phyloP scores from a whole-genome alignment of 53 echinoderm and acorn worm species.

The Temnopleurus reevesii region DNA sequence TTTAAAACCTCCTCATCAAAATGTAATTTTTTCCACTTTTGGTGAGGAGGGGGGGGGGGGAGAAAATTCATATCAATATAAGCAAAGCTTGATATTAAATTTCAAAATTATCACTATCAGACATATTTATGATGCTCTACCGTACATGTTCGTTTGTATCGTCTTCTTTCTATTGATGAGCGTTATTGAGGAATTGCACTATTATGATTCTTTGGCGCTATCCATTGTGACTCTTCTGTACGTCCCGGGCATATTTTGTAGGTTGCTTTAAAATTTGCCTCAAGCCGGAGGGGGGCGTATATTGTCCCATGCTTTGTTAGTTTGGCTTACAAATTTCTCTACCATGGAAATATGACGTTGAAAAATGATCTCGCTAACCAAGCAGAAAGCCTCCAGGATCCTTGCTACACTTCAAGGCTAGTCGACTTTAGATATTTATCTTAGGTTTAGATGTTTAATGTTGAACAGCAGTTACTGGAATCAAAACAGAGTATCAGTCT shows the following conservation, averaged over 20 bases:
- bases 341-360: neutral
- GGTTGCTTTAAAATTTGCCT: neutral
- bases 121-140: too few relatives aligned
- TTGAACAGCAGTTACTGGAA: neutral
- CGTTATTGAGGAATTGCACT: too few relatives aligned
- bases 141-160: too few relatives aligned
- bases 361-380: neutral
- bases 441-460: neutral
- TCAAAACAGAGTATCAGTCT: neutral
- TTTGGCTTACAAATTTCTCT: neutral
- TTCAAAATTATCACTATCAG: too few relatives aligned
- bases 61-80: too few relatives aligned
- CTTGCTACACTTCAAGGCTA: neutral
- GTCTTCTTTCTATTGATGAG: too few relatives aligned
- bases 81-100: too few relatives aligned
- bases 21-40: too few relatives aligned
- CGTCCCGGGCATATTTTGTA: neutral
- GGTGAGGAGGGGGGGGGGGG: too few relatives aligned
- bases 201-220: too few relatives aligned
- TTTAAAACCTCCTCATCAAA: too few relatives aligned
- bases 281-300: neutral
- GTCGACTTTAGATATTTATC: neutral
- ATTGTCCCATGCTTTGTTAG: neutral
- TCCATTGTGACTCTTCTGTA: too few relatives aligned
- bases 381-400: neutral